Base-by-base conservation (phyloP, 2,888 invertebrate genomes). In the Polylopha cassiicola region DNA sequence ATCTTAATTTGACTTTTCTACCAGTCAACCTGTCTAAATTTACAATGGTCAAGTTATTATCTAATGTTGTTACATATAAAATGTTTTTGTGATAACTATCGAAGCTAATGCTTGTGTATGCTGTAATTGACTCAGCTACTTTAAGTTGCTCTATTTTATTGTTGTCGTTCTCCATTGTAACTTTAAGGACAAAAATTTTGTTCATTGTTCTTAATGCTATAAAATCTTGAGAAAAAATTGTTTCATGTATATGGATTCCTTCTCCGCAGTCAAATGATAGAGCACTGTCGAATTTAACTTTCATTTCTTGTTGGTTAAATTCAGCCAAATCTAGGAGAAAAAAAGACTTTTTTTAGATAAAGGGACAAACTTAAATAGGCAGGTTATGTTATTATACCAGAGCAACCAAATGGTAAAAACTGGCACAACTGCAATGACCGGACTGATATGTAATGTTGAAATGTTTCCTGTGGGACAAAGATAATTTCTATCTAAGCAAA, bases 71-170 rank as follows among this genome's bases (percentile, higher is more conserved):
- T 2, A 72, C 59, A 53, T 80, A 81, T 20, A 81, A 52, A 24
- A 86, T 78, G 43, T 76, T 75, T 41, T 67, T 75, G 44, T 79
- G 78, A 44, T 62, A 60, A 26, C 61, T 65, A 47, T 86, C 85
- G 56, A 84, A 80, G 4, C 70, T 64, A 46, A 86, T 70, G 22
- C 81, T 63, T 1, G 81, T 84, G 41, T 73, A 79, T 0, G 79
- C 71, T 16, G 74, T 43, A 29, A 68, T 64, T 0, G 77, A 72
- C 23, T 73, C 65, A 13, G 76, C 56, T 46, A 65, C 61, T 48
- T 77, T 75, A 0, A 80, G 26, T 47, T 65, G 63, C 24, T 78
- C 65, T 39, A 81, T 46, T 15, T 49, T 42, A 20, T 75, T 32
- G 1, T 41, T 46, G 7, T 57, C 51, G 21, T 65, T 53, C 1